A percentile compares a stretch with the other conserved stretches of the same genome.
phyloP scores from a whole-genome alignment of 2,888 invertebrate genomes.

The Chaitophorus viminalis region DNA sequence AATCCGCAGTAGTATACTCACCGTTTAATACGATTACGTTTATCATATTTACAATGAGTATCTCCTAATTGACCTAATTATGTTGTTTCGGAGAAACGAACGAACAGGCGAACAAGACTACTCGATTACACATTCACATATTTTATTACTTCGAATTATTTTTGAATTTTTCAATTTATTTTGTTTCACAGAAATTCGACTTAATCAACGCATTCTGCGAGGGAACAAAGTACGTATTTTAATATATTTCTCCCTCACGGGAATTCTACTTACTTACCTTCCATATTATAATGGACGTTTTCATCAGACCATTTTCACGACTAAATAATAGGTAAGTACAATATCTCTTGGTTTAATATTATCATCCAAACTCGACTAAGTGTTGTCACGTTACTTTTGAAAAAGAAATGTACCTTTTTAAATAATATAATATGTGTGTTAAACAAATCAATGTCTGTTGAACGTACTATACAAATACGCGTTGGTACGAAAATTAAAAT shows the following conservation, averaged over 20 bases:
- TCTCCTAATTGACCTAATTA: background rate
- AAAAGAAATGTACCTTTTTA: background rate
- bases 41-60: too few species aligned
- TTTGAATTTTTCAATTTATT: background rate
- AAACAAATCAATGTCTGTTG: background rate
- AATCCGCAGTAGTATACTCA: too few species aligned
- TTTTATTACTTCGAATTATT: background rate
- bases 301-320: too few species aligned
- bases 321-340: too few species aligned
- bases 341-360: too few species aligned
- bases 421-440: background rate
- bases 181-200: conserved; percentile 17
- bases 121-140: background rate
- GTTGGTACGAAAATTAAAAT: background rate
- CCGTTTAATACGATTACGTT: too few species aligned
- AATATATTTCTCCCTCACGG: background rate
- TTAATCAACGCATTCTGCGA: conserved; percentile 4
- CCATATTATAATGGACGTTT: too few species aligned
- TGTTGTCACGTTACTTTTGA: background rate
- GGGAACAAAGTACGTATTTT: background rate
- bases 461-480: background rate
- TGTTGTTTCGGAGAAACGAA: background rate
- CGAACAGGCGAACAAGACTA: background rate
- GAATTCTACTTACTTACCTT: background rate
- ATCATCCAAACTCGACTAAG: background rate